Percentiles rank a stretch among this genome's conserved stretches.
Conservation (phyloP, 2,113 vertebrate genomes). For the Orthonyx spaldingii region DNA sequence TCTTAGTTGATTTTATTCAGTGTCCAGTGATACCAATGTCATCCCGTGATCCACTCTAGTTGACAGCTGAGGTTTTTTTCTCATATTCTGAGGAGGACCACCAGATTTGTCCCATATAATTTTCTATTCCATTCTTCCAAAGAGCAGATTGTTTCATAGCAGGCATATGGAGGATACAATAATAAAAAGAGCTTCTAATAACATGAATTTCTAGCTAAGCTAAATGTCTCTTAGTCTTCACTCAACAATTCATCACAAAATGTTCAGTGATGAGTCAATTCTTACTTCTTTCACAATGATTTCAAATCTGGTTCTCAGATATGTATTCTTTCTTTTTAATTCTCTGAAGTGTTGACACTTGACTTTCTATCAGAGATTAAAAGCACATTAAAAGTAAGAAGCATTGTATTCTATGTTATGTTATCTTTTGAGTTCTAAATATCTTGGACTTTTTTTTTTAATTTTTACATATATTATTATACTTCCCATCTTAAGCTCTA, state of each 20-base stretch:
- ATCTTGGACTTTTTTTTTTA: neutral
- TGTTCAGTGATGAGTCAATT: neutral
- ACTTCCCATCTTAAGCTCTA: neutral
- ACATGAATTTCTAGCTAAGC: neutral
- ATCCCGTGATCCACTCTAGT: neutral
- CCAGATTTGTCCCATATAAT: neutral
- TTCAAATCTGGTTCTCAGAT: neutral
- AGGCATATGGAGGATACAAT: neutral
- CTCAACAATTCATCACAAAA: neutral
- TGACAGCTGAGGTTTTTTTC: neutral
- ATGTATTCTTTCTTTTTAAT: neutral
- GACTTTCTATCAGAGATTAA: neutral
- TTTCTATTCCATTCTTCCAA: neutral
- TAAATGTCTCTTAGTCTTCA: neutral
- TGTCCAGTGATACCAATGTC: neutral
- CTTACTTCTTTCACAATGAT: neutral
- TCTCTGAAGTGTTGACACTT: neutral
- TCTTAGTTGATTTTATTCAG: neutral
- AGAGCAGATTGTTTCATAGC: neutral
- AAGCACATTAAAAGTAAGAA: neutral
- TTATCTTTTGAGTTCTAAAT: neutral
- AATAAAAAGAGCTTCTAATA: neutral
- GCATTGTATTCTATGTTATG: neutral
- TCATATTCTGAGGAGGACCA: neutral
- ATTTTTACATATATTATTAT: neutral